Conservation (phyloP, 2,888 invertebrate genomes). For the Spilosoma lubricipeda region DNA sequence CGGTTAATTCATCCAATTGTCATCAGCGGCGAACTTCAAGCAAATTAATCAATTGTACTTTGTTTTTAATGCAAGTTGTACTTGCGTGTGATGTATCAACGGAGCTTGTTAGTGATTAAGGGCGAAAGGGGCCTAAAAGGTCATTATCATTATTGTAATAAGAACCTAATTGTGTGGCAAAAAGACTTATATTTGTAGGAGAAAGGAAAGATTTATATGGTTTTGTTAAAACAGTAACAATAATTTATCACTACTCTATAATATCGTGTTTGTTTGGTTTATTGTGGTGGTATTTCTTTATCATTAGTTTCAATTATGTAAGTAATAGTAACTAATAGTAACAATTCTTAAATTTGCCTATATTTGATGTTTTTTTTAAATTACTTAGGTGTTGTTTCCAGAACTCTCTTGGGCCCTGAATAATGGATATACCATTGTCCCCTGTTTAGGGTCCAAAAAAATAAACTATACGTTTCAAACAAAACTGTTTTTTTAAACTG, state of each 20-base stretch:
- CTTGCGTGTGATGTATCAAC: constrained; percentile 16
- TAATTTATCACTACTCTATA: no score
- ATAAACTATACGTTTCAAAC: no score
- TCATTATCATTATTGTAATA: not conserved
- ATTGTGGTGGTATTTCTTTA: not conserved
- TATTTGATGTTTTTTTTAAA: no score
- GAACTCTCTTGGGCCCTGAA: no score
- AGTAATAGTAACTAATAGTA: no score
- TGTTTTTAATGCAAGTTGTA: constrained; percentile 46
- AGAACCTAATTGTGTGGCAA: not conserved
- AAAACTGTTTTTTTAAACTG: no score
- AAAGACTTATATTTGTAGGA: not conserved
- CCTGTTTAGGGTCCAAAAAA: no score
- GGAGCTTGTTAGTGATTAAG: not conserved
- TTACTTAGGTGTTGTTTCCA: no score
- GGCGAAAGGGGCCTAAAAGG: not conserved
- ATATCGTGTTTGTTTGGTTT: no score
- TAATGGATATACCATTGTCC: no score
- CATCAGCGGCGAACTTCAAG: constrained; percentile 55
- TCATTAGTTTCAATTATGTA: not conserved
- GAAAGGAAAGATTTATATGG: not conserved
- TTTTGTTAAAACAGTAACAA: no score
- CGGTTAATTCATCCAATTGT: constrained; percentile 62
- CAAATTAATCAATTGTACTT: constrained; percentile 55
- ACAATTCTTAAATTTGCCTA: no score